Evolutionary conservation across 2,888 invertebrate genomes (phyloP).

Genomic region (Punctoribates punctum): DNA sequence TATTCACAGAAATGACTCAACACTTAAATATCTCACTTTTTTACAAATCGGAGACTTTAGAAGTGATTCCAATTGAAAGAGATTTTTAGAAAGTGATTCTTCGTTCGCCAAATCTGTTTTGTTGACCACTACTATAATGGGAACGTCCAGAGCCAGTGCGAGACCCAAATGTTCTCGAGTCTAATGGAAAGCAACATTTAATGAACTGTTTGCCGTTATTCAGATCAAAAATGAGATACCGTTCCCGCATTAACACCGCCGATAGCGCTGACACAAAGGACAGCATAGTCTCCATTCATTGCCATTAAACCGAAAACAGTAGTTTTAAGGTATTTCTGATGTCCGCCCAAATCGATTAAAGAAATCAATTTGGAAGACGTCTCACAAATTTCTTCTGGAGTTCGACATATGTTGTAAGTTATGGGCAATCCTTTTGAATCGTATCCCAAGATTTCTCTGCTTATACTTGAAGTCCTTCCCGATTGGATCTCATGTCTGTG

Average conservation of each 20-base stretch:
- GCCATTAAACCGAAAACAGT: slow-evolving; percentile 79
- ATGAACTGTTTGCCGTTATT: not conserved
- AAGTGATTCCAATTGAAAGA: slow-evolving; percentile 60
- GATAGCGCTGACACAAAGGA: slow-evolving; percentile 74
- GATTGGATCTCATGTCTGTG: slow-evolving; percentile 86
- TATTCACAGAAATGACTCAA: not conserved
- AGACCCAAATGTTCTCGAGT: slow-evolving; percentile 76
- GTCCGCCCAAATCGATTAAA: slow-evolving; percentile 92
- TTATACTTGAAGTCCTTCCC: slow-evolving; percentile 90
- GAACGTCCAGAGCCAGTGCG: slow-evolving; percentile 57
- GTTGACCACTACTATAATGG: slow-evolving; percentile 88
- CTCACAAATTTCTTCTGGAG: slow-evolving; percentile 73
- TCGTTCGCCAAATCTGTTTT: slow-evolving; percentile 78
- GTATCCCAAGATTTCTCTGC: slow-evolving; percentile 94
- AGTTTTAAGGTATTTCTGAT: slow-evolving; percentile 89
- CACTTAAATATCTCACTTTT: slow-evolving; percentile 46
- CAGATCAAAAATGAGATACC: slow-evolving; percentile 44
- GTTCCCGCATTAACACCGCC: slow-evolving; percentile 70
- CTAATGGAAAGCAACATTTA: not conserved
- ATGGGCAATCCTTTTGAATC: slow-evolving; percentile 58
- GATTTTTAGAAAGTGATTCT: slow-evolving; percentile 53
- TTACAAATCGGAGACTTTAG: slow-evolving; percentile 65
- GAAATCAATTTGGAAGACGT: slow-evolving; percentile 87
- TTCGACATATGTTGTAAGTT: slow-evolving; percentile 48
- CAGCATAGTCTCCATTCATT: slow-evolving; percentile 84